phyloP scores from a whole-genome alignment of 2,113 vertebrate genomes.

The Alligator sinensis region DNA sequence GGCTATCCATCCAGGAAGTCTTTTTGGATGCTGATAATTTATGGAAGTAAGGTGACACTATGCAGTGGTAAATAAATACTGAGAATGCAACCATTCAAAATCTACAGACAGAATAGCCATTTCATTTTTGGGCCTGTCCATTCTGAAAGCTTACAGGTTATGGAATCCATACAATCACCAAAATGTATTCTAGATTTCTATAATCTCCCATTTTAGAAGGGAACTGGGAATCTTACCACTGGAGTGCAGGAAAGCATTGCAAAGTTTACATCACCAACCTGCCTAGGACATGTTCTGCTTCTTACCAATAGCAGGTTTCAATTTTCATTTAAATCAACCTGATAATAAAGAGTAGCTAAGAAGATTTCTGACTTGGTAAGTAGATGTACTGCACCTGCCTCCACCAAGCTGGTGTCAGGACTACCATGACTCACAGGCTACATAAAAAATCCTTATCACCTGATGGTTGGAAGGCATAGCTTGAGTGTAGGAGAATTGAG shows the following conservation, averaged over 20 bases:
- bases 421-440: background rate
- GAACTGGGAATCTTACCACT: background rate
- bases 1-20: accelerated
- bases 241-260: background rate
- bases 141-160: background rate
- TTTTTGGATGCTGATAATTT: background rate
- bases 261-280: background rate
- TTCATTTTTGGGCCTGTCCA: background rate
- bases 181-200: background rate
- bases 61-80: background rate
- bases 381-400: background rate
- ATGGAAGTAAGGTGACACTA: background rate
- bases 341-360: background rate
- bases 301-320: background rate
- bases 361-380: background rate
- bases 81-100: background rate
- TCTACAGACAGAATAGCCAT: background rate
- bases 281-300: background rate
- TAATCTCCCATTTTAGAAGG: background rate
- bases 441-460: background rate
- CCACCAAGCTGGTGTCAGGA: background rate
- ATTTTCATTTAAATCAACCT: background rate
- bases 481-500: background rate
- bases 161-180: background rate
- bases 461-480: background rate